A percentile compares a stretch with the other conserved stretches of the same genome.
Evolutionary conservation across 2,888 invertebrate genomes (phyloP).

Genomic region (Ophraella communa): DNA sequence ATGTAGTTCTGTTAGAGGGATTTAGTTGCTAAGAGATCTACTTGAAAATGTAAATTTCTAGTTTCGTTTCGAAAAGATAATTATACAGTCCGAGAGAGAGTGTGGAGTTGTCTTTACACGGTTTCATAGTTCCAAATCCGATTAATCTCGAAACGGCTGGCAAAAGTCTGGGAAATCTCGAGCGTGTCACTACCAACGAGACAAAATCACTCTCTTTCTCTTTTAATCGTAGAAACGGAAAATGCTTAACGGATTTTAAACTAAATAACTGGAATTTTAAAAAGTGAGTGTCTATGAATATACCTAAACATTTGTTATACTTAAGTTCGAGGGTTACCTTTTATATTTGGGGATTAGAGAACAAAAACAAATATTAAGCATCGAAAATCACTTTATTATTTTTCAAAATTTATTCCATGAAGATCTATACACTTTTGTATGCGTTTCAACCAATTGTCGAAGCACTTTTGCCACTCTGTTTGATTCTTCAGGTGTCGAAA

Average conservation of each 20-base stretch:
- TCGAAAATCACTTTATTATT: too few relatives aligned
- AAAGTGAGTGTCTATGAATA: too few relatives aligned
- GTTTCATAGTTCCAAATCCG: constrained; percentile 59
- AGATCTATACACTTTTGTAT: too few relatives aligned
- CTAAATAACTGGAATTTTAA: too few relatives aligned
- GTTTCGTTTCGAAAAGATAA: constrained; percentile 55
- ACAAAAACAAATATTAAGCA: too few relatives aligned
- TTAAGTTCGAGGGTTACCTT: too few relatives aligned
- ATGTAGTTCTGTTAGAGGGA: constrained; percentile 38
- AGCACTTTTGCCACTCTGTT: too few relatives aligned
- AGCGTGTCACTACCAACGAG: constrained; percentile 12
- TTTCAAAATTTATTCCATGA: too few relatives aligned
- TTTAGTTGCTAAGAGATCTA: constrained; percentile 49
- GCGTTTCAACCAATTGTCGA: too few relatives aligned
- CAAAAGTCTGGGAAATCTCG: constrained; percentile 21
- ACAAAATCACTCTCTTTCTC: constrained; percentile 2
- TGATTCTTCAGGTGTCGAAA: too few relatives aligned
- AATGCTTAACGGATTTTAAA: not conserved
- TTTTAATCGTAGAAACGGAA: not conserved
- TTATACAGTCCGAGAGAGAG: constrained; percentile 54
- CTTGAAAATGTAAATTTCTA: constrained; percentile 58
- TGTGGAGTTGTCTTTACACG: constrained; percentile 55
- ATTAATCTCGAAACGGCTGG: constrained; percentile 53
- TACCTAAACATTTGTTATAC: too few relatives aligned
- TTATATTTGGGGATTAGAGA: too few relatives aligned